These are phyloP conservation scores for Cybosia mesomella DNA, from an alignment of 2,888 invertebrate species.

Conservation along the genomic window DNA sequence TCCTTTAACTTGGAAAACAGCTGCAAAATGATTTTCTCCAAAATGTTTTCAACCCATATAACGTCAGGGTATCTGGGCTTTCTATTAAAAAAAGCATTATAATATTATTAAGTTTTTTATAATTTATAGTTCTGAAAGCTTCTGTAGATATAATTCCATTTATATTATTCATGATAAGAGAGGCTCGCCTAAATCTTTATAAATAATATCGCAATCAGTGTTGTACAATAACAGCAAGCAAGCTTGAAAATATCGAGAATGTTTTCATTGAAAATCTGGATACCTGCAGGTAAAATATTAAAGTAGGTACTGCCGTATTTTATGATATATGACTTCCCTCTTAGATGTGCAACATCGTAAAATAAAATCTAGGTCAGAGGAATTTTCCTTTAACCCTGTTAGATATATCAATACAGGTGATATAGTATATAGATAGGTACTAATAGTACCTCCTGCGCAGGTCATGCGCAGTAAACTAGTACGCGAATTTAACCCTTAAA, in stretches of 20 bases:
- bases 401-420: slow-evolving; percentile 55
- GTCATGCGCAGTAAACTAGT: slow-evolving; percentile 71
- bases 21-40: neutral
- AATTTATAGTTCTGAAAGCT: no score
- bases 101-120: no score
- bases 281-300: neutral
- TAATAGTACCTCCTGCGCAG: slow-evolving; percentile 76
- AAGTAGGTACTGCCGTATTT: slow-evolving; percentile 42
- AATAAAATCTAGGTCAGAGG: slow-evolving; percentile 76
- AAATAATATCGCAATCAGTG: neutral
- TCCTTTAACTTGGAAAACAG: neutral
- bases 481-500: slow-evolving; percentile 60
- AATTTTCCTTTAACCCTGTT: slow-evolving; percentile 64
- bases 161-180: neutral
- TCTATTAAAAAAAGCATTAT: neutral
- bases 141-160: no score
- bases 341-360: slow-evolving; percentile 44
- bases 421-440: slow-evolving; percentile 52
- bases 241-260: neutral
- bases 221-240: neutral
- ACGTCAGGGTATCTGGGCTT: neutral
- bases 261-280: neutral
- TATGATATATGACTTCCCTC: slow-evolving; percentile 53
- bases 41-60: neutral
- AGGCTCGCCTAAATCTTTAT: neutral